phyloP scores from a whole-genome alignment of 1,140 invertebrate species.

The Manduca sexta region DNA sequence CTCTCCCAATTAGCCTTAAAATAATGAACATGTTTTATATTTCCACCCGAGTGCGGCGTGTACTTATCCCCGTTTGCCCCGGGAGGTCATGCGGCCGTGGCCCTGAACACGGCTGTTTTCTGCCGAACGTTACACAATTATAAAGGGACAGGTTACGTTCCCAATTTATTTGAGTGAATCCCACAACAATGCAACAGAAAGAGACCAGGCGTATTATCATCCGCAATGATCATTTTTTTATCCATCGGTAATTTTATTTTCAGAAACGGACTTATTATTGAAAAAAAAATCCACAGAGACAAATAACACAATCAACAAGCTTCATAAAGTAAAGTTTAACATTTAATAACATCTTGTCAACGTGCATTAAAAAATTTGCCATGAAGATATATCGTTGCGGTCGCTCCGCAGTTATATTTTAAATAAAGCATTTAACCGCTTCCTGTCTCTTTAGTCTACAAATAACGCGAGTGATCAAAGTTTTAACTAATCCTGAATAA shows the following conservation, averaged over 20 bases:
- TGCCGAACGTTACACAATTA: constrained; percentile 47
- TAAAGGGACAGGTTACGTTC: constrained; percentile 34
- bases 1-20: constrained; percentile 72
- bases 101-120: constrained; percentile 41
- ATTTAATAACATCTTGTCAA: not conserved
- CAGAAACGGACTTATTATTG: too few relatives aligned
- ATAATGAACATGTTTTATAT: constrained; percentile 75
- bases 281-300: too few relatives aligned
- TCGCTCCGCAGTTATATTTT: constrained; percentile 30
- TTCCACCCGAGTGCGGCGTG: constrained; percentile 60
- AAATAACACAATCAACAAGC: too few relatives aligned
- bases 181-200: too few relatives aligned
- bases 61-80: constrained; percentile 59
- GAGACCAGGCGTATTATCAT: too few relatives aligned
- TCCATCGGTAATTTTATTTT: too few relatives aligned
- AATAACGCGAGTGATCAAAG: constrained; percentile 58
- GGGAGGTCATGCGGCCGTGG: constrained; percentile 56
- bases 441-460: constrained; percentile 57
- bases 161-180: not conserved
- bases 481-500: constrained; percentile 67
- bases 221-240: too few relatives aligned
- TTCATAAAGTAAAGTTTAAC: too few relatives aligned
- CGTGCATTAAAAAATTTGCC: constrained; percentile 3
- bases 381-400: constrained; percentile 26
- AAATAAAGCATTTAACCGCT: constrained; percentile 50